A percentile compares a stretch with the other conserved stretches of the same genome.
These are phyloP conservation scores for Spodoptera picta DNA, from an alignment of 2,888 invertebrate species.

Conservation along the genomic window DNA sequence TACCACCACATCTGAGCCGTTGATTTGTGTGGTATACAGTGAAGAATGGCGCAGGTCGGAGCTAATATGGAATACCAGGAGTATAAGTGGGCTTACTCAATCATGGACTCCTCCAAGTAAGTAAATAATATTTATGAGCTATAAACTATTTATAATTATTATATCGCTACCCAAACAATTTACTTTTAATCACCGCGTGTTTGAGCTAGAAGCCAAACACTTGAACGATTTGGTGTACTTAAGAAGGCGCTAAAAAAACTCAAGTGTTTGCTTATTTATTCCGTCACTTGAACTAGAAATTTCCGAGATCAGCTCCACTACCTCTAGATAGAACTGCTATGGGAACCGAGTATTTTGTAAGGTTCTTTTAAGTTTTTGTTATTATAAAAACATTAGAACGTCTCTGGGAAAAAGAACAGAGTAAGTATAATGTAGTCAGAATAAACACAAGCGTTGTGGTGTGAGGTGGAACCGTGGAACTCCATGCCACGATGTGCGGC, in stretches of 20 bases:
- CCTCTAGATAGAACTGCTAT: not conserved
- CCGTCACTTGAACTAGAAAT: no score
- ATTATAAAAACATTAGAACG: conserved; percentile 10
- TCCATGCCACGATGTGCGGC: conserved; percentile 8
- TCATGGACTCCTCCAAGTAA: conserved; percentile 97
- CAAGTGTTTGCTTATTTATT: no score
- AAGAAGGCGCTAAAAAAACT: no score
- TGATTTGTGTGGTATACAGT: conserved; percentile 46
- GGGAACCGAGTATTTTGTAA: conserved; percentile 5
- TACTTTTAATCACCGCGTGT: no score
- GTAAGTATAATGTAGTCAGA: not conserved
- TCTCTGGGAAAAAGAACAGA: conserved; percentile 14
- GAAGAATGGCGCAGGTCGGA: conserved; percentile 84
- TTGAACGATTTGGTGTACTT: no score
- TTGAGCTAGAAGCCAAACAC: no score
- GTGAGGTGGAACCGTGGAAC: conserved; percentile 10
- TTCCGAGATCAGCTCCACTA: not conserved
- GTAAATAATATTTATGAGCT: not conserved
- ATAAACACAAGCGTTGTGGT: conserved; percentile 9
- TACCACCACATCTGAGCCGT: conserved; percentile 48
- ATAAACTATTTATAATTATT: no score
- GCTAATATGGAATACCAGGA: conserved; percentile 89
- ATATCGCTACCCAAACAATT: no score
- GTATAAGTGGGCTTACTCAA: conserved; percentile 96
- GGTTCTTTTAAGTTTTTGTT: conserved; percentile 13